Evolutionary conservation across 2,797 vertebrate genomes (phyloP).

Genomic region (Catostomus latipinnis): DNA sequence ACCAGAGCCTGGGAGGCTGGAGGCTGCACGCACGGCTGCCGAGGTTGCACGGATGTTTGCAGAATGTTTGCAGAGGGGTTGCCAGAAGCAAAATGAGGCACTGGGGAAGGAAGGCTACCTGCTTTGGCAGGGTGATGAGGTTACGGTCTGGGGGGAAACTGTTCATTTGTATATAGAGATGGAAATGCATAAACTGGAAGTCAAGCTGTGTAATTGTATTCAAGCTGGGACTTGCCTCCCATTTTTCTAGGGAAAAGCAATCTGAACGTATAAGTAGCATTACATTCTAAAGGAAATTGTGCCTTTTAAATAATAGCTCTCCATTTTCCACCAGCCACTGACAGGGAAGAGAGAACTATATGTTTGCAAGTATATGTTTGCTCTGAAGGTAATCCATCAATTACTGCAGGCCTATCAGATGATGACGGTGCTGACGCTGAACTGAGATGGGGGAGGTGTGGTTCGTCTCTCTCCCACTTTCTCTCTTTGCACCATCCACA

Average conservation of each 20-base stretch:
- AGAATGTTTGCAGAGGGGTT: slow-evolving; percentile 65
- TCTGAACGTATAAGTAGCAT: slow-evolving; percentile 77
- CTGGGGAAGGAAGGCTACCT: slow-evolving; percentile 60
- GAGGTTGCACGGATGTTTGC: slow-evolving; percentile 66
- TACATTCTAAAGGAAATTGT: slow-evolving; percentile 83
- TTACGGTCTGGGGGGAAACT: slow-evolving; percentile 75
- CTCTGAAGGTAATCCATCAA: slow-evolving; percentile 85
- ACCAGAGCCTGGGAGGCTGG: slow-evolving; percentile 64
- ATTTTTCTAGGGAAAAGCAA: slow-evolving; percentile 81
- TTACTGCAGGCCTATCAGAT: slow-evolving; percentile 82
- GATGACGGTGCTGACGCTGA: slow-evolving; percentile 78
- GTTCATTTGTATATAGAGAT: slow-evolving; percentile 83
- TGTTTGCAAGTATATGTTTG: slow-evolving; percentile 79
- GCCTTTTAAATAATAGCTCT: slow-evolving; percentile 83
- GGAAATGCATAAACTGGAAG: slow-evolving; percentile 80
- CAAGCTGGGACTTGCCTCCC: slow-evolving; percentile 66
- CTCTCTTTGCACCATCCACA: too few species aligned
- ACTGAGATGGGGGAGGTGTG: slow-evolving; percentile 61
- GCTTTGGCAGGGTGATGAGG: slow-evolving; percentile 73
- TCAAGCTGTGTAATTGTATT: slow-evolving; percentile 65
- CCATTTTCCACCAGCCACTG: slow-evolving; percentile 72
- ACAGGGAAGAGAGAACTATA: slow-evolving; percentile 63
- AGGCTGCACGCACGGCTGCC: slow-evolving; percentile 53
- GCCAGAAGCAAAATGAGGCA: slow-evolving; percentile 59
- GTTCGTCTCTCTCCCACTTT: slow-evolving; percentile 46